Base-by-base conservation (phyloP, 2,797 vertebrate genomes). In the Rhinichthys osculus region DNA sequence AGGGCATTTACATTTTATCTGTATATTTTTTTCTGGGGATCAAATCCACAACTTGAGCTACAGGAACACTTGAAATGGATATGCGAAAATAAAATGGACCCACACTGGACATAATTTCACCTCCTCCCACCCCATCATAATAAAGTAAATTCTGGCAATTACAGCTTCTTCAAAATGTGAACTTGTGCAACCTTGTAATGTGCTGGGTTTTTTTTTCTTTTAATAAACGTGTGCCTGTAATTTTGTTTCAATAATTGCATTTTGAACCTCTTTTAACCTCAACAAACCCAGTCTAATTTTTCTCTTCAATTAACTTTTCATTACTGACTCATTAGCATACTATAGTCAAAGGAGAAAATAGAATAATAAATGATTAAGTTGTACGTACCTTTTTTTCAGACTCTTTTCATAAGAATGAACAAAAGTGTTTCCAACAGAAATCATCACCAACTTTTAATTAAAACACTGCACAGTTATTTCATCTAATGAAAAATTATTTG, bases 381-480 rank as follows among this genome's bases (percentile, higher is more conserved):
- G 77, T 81, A 81, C 76, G 52, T 54, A 90, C 94, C 94, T 95
- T 94, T 66, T 95, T 50, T 42, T 35, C 42, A 92, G 94, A 93
- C 94, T 93, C 95, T 97, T 97, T 93, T 87, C 35, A 40, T 86
- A 47, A 62, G 66, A 92, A 95, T 96, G 96, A 93, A 93, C 91
- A 94, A 92, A 95, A 96, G 96, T 95, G 95, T 96, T 97, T 95
- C 96, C 95, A 95, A 92, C 94, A 94, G 90, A 93, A 95, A 92
- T 92, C 93, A 82, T 69, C 80, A 21, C 23, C 38, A 57, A 83
- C 83, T 89, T 89, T 90, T 92, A 94, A 94, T 94, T 93, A 92
- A 81, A 79, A 87, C 89, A 83, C 90, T 88, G 87, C 87, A 89
- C 93, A 90, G 92, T 92, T 71, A 76, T 89, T 89, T 72, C 71